phyloP scores from a whole-genome alignment of 2,888 invertebrate species.

The Temnothorax unifasciatus region DNA sequence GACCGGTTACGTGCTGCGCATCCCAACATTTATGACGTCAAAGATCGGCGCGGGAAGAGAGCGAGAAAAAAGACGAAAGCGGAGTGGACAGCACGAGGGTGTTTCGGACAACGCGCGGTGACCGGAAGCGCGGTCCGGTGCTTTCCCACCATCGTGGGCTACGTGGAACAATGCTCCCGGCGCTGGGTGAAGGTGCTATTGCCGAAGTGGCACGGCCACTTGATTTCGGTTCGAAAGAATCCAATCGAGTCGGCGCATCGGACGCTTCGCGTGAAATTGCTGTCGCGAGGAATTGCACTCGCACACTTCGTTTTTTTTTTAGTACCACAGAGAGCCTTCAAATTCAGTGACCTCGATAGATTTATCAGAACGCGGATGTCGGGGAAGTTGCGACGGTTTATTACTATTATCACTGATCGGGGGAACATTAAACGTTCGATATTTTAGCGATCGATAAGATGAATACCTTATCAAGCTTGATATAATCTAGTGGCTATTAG shows the following conservation, averaged over 20 bases:
- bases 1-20: slow-evolving; percentile 9
- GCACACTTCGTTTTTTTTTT: slow-evolving; percentile 14
- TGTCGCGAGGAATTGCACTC: slow-evolving; percentile 49
- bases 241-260: slow-evolving; percentile 41
- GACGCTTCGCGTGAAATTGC: slow-evolving; percentile 39
- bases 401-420: not conserved
- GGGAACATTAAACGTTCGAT: not conserved
- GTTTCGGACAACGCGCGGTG: slow-evolving; percentile 43
- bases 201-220: slow-evolving; percentile 19
- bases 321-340: slow-evolving; percentile 14
- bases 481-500: not conserved
- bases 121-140: slow-evolving; percentile 39
- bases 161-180: slow-evolving; percentile 42
- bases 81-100: not conserved
- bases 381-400: not conserved
- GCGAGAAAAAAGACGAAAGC: not conserved
- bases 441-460: not conserved
- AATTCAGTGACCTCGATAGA: slow-evolving; percentile 16
- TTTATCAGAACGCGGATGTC: slow-evolving; percentile 16
- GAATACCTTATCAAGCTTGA: slow-evolving; percentile 4
- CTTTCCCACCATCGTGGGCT: slow-evolving; percentile 14
- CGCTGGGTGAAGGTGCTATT: slow-evolving; percentile 3
- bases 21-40: slow-evolving; percentile 15
- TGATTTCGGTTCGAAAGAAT: slow-evolving; percentile 49
- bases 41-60: not conserved